A percentile compares a stretch with the other conserved stretches of the same genome.
Evolutionary conservation across 2,113 vertebrate species (phyloP).

Genomic region (Cinclus cinclus): DNA sequence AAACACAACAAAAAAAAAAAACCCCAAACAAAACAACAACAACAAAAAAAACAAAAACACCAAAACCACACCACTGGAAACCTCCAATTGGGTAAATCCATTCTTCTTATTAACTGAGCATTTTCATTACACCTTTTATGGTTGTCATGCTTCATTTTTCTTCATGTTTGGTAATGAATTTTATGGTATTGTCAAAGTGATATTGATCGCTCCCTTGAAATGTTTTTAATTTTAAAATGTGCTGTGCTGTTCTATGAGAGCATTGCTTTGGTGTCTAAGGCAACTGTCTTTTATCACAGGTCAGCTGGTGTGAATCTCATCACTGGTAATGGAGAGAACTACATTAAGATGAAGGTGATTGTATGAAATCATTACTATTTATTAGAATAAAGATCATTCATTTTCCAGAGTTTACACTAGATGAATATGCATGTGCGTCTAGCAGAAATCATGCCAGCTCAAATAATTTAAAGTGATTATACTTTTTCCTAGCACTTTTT

Average conservation of each 20-base stretch:
- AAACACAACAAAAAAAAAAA: too few species aligned
- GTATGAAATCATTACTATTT: constrained; percentile 30
- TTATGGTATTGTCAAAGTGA: constrained; percentile 15
- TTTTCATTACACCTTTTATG: not conserved
- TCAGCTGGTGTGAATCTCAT: constrained; percentile 46
- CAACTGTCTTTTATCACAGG: constrained; percentile 48
- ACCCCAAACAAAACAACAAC: too few species aligned
- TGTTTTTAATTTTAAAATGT: constrained; percentile 40
- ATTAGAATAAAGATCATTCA: constrained; percentile 49
- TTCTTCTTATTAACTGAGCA: not conserved
- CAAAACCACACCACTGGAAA: not conserved
- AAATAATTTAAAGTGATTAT: not conserved
- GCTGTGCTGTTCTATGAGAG: not conserved
- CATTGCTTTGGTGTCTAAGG: constrained; percentile 11
- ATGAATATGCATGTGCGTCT: constrained; percentile 1
- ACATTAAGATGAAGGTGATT: constrained; percentile 35
- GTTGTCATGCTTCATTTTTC: not conserved
- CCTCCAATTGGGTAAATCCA: not conserved
- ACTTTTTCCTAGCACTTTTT: not conserved
- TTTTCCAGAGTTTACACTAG: not conserved
- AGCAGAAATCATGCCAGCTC: not conserved
- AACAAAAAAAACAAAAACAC: not conserved
- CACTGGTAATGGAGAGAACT: constrained; percentile 5
- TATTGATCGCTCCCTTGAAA: not conserved
- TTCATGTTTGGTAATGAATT: not conserved